Evolutionary conservation across 2,888 invertebrate genomes (phyloP).

Genomic region (Agonum fuliginosum): DNA sequence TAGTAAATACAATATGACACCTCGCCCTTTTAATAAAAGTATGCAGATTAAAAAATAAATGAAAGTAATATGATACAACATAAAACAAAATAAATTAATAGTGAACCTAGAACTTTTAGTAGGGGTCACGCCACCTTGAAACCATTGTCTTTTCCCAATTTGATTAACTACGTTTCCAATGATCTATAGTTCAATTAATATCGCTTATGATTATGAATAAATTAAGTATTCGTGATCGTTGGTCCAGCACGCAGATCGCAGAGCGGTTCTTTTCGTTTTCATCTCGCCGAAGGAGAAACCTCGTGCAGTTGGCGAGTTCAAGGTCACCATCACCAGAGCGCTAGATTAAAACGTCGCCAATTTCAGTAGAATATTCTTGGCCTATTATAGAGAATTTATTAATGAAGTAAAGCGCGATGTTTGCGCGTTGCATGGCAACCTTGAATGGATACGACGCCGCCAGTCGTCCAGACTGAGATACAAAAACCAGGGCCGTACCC

Average conservation of each 20-base stretch:
- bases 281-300: slow-evolving; percentile 23
- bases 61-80: no score
- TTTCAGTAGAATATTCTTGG: slow-evolving; percentile 49
- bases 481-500: no score
- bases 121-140: no score
- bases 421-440: slow-evolving; percentile 30
- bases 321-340: slow-evolving; percentile 12
- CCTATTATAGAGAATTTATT: slow-evolving; percentile 47
- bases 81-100: no score
- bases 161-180: no score
- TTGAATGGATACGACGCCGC: background rate
- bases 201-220: no score
- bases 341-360: slow-evolving; percentile 39
- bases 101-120: no score
- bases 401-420: slow-evolving; percentile 11
- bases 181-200: no score
- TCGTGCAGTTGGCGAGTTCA: slow-evolving; percentile 33
- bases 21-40: no score
- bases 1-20: no score
- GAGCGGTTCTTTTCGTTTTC: slow-evolving; percentile 4
- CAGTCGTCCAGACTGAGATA: background rate
- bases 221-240: background rate
- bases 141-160: no score
- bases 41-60: no score
- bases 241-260: background rate